phyloP scores from a whole-genome alignment of 35 echinoderm and acorn worm species.

The Hemicentrotus pulcherrimus region DNA sequence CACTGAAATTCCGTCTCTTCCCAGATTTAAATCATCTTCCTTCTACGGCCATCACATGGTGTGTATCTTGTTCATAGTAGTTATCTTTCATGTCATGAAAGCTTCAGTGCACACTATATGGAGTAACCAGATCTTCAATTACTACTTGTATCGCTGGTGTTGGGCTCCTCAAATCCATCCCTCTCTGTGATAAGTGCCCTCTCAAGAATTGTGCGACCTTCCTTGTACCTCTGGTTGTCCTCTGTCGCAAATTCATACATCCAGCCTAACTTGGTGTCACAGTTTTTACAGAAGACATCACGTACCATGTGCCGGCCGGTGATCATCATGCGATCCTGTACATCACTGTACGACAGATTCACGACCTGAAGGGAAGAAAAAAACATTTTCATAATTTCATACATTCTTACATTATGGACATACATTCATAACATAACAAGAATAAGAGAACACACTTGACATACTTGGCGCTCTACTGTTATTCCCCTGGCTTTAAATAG shows the following conservation, averaged over 20 bases:
- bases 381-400: not conserved
- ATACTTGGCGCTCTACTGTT: no score
- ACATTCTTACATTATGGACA: no score
- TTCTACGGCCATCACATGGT: not conserved
- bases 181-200: slow-evolving; percentile 95
- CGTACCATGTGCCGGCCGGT: slow-evolving; percentile 98
- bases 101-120: not conserved
- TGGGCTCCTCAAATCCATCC: slow-evolving; percentile 91
- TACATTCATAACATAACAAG: no score
- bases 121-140: slow-evolving; percentile 17
- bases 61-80: not conserved
- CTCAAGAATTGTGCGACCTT: slow-evolving; percentile 89
- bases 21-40: not conserved
- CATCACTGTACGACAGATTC: slow-evolving; percentile 92
- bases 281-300: slow-evolving; percentile 98
- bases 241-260: slow-evolving; percentile 99
- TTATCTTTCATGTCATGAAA: no score
- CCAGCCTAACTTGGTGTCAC: slow-evolving; percentile 96
- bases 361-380: slow-evolving; percentile 58
- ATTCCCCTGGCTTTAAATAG: no score
- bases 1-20: not conserved
- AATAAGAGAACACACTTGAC: no score
- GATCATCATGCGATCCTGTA: slow-evolving; percentile 98
- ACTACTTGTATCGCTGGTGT: slow-evolving; percentile 45
- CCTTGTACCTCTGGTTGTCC: slow-evolving; percentile 98